phyloP scores from a whole-genome alignment of 2,113 vertebrate genomes.

The Uria lomvia region DNA sequence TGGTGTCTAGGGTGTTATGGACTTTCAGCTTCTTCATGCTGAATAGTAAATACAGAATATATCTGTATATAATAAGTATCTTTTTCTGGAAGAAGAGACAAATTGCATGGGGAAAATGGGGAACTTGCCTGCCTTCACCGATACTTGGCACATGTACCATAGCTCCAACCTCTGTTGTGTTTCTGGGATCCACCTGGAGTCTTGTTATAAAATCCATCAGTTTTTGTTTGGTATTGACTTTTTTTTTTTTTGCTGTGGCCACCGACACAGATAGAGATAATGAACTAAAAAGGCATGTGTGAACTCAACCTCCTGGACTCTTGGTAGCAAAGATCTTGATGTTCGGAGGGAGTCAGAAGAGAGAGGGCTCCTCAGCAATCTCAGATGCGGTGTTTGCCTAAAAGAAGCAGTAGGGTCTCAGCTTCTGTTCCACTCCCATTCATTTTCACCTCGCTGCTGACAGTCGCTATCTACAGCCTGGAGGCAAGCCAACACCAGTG shows the following conservation, averaged over 20 bases:
- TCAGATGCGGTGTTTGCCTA: background rate
- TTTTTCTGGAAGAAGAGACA: background rate
- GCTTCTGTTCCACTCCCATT: background rate
- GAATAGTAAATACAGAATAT: slow-evolving; percentile 45
- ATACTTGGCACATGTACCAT: background rate
- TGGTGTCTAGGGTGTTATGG: background rate
- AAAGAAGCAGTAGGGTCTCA: background rate
- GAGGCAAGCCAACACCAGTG: slow-evolving; percentile 70
- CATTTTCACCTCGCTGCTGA: slow-evolving; percentile 38
- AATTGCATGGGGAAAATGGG: background rate
- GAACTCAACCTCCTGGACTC: background rate
- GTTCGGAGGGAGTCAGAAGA: background rate
- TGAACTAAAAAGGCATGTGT: background rate
- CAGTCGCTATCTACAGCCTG: slow-evolving; percentile 67
- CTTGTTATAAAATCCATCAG: background rate
- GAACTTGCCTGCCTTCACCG: background rate
- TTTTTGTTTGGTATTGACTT: background rate
- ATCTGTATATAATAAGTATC: background rate
- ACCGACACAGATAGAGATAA: background rate
- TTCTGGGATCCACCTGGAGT: background rate
- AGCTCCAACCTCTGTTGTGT: background rate
- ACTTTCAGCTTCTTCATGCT: slow-evolving; percentile 5
- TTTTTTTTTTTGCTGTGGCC: background rate
- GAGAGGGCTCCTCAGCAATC: background rate
- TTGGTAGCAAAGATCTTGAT: background rate